Evolutionary conservation across 2,888 invertebrate species (phyloP).

Genomic region (Periphyllus acericola): DNA sequence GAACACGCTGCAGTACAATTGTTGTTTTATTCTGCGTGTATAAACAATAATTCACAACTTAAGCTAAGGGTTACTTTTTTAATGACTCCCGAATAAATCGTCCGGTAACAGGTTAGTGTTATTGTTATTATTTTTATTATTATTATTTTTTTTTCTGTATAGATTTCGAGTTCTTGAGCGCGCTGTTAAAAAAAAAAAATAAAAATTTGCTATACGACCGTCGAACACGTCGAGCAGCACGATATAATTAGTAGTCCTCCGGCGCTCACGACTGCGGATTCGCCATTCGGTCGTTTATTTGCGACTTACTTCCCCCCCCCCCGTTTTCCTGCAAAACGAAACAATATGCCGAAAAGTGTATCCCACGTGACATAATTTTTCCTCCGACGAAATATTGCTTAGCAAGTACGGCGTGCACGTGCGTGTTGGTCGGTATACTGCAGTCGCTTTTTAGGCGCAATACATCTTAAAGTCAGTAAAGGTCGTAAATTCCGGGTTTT

Average conservation of each 20-base stretch:
- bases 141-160: not conserved
- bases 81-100: not conserved
- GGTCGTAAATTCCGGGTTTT: slow-evolving; percentile 32
- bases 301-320: too few species aligned
- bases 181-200: too few species aligned
- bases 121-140: not conserved
- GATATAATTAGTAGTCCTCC: not conserved
- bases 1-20: not conserved
- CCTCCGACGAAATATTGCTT: not conserved
- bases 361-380: too few species aligned
- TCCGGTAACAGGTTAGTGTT: not conserved
- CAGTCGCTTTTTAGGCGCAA: not conserved
- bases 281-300: too few species aligned
- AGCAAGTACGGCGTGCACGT: not conserved
- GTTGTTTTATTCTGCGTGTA: not conserved
- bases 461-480: not conserved
- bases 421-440: not conserved
- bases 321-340: too few species aligned
- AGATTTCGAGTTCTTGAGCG: not conserved
- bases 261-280: too few species aligned
- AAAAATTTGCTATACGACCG: too few species aligned
- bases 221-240: not conserved
- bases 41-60: not conserved
- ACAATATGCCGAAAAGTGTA: not conserved
- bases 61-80: not conserved